A percentile compares a stretch with the other conserved stretches of the same genome.
Conservation (phyloP, 2,797 vertebrate genomes). For the Anas georgica region DNA sequence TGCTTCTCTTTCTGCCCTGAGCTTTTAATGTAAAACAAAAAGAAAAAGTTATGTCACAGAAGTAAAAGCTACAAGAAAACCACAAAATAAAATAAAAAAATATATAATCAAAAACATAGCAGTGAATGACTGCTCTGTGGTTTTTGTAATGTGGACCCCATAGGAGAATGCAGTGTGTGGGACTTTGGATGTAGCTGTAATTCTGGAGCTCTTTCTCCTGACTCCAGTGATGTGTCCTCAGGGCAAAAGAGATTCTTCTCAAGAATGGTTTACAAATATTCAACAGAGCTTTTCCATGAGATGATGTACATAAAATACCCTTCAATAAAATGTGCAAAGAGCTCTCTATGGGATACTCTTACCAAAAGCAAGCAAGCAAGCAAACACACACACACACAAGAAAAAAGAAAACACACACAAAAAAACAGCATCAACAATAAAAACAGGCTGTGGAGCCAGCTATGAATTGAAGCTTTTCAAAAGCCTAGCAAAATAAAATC, state of each 20-base stretch:
- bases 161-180: background rate
- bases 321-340: constrained; percentile 52
- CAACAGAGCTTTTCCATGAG: constrained; percentile 25
- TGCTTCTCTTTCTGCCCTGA: background rate
- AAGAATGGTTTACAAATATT: constrained; percentile 17
- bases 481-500: constrained; percentile 41
- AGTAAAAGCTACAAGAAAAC: constrained; percentile 39
- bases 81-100: constrained; percentile 14
- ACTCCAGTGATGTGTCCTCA: background rate
- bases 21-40: constrained; percentile 1
- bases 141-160: constrained; percentile 21
- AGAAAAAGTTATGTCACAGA: constrained; percentile 23
- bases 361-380: background rate
- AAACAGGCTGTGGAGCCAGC: background rate
- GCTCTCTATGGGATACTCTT: background rate
- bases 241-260: constrained; percentile 16
- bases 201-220: background rate
- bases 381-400: too few species aligned
- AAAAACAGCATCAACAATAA: constrained; percentile 21
- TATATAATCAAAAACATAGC: constrained; percentile 33
- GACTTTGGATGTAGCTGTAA: background rate
- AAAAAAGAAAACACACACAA: too few species aligned
- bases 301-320: constrained; percentile 15
- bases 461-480: constrained; percentile 9
- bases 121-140: background rate